Evolutionary conservation across 2,797 vertebrate species (phyloP).

Genomic region (Chloroceryle inda): DNA sequence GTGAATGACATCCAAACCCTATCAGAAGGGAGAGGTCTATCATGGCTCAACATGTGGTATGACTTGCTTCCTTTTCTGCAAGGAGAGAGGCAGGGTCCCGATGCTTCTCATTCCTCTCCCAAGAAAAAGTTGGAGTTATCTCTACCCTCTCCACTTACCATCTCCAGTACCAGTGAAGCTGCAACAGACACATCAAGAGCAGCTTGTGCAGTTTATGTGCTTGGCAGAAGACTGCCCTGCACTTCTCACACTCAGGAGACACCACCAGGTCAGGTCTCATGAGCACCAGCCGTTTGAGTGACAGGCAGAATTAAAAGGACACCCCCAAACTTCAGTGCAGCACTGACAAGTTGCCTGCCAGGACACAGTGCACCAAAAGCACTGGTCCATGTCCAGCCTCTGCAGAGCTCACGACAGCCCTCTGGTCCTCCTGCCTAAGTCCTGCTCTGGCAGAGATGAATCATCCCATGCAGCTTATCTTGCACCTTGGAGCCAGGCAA

Average conservation of each 20-base stretch:
- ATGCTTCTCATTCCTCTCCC: neutral
- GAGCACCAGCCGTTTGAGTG: neutral
- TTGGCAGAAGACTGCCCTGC: neutral
- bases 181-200: fast-evolving
- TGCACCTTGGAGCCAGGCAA: neutral
- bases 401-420: neutral
- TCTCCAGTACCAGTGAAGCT: neutral
- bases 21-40: neutral
- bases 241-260: neutral
- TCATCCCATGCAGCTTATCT: neutral
- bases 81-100: neutral
- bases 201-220: neutral
- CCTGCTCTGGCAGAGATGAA: neutral
- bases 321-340: neutral
- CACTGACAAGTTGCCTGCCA: neutral
- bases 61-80: neutral
- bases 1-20: neutral
- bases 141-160: neutral
- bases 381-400: neutral
- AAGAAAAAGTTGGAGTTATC: neutral
- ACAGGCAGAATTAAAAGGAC: neutral
- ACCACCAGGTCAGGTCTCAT: neutral
- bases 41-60: neutral
- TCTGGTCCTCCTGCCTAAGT: neutral
- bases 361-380: neutral